phyloP scores from a whole-genome alignment of 2,113 vertebrate species.

The Butorides virescens region DNA sequence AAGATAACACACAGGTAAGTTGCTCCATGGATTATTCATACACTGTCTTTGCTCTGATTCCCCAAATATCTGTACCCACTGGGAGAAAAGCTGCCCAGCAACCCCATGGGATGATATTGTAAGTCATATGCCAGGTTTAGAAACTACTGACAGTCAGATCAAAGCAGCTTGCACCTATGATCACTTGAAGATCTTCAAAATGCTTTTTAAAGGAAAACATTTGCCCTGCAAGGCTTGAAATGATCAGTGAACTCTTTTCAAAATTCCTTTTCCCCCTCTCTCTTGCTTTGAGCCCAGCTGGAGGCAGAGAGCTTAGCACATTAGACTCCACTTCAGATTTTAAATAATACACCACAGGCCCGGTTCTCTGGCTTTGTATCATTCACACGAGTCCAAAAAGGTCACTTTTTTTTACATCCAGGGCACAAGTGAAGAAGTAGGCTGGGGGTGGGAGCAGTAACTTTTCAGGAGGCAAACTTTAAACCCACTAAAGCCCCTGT shows the following conservation, averaged over 20 bases:
- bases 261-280: neutral
- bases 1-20: neutral
- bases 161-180: neutral
- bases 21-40: neutral
- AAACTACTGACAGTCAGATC: neutral
- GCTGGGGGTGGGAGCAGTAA: neutral
- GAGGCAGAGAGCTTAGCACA: neutral
- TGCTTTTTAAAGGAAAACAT: neutral
- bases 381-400: neutral
- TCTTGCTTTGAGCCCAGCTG: neutral
- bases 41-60: neutral
- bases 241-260: neutral
- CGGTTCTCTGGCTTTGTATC: neutral
- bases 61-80: neutral
- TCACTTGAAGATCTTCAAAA: neutral
- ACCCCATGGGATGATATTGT: neutral
- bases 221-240: neutral
- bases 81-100: neutral
- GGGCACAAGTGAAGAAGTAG: rapidly evolving
- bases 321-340: neutral
- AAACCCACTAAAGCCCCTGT: rapidly evolving
- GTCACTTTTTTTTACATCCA: neutral
- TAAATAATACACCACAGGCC: neutral
- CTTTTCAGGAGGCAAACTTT: neutral
- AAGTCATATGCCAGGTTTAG: neutral